These are phyloP conservation scores for Dicentrarchus labrax DNA, from an alignment of 2,113 vertebrate species.

Conservation along the genomic window DNA sequence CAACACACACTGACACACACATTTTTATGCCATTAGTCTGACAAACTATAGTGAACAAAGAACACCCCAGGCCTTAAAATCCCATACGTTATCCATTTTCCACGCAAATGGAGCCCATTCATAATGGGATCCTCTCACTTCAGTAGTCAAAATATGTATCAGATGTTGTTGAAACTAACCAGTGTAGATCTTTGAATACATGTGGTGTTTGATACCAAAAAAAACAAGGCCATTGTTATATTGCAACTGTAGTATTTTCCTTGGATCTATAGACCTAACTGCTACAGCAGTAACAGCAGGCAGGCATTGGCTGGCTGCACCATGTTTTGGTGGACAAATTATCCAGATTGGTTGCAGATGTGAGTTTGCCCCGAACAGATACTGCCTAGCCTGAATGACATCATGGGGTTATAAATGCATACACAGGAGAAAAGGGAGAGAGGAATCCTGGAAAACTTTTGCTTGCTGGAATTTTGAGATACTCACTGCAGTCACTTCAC, in stretches of 20 bases:
- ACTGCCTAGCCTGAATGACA: conserved; percentile 65
- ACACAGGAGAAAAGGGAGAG: conserved; percentile 25
- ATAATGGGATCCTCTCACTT: conserved; percentile 54
- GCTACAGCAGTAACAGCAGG: conserved; percentile 52
- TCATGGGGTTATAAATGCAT: conserved; percentile 74
- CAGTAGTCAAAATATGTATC: conserved; percentile 65
- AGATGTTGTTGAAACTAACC: conserved; percentile 50
- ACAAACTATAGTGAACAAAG: conserved; percentile 63
- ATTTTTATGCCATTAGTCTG: conserved; percentile 67
- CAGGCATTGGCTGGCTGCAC: conserved; percentile 50
- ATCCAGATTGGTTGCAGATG: conserved; percentile 85
- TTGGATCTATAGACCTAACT: conserved; percentile 48
- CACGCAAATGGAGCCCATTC: conserved; percentile 56
- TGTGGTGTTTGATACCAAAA: conserved; percentile 21
- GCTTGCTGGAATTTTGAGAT: conserved; percentile 9
- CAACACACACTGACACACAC: conserved; percentile 26
- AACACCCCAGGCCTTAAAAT: conserved; percentile 58
- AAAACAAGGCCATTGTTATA: conserved; percentile 44
- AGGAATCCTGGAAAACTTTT: conserved; percentile 51
- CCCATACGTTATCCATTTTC: conserved; percentile 74
- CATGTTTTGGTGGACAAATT: conserved; percentile 77
- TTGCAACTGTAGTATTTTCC: conserved; percentile 55
- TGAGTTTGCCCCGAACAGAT: conserved; percentile 70
- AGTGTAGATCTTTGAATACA: conserved; percentile 22
- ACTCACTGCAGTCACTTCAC: background rate